Evolutionary conservation across 2,797 vertebrate species (phyloP).

Genomic region (Acropternis orthonyx): DNA sequence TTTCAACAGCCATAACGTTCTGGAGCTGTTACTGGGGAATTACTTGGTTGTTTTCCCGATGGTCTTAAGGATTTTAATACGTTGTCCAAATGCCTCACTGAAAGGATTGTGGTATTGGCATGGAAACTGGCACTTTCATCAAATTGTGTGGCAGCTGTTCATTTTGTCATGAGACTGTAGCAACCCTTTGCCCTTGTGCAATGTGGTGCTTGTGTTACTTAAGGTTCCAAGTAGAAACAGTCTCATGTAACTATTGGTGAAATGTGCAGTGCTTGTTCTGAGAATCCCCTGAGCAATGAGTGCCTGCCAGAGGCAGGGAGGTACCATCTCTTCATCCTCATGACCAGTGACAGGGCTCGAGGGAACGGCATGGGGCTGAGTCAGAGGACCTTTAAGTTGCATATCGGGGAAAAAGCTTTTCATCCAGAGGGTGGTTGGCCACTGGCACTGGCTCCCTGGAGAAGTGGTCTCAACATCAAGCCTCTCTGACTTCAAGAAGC

Average conservation of each 20-base stretch:
- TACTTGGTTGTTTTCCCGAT: neutral
- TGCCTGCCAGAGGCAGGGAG: too few relatives aligned
- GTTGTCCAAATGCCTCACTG: neutral
- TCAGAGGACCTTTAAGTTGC: neutral
- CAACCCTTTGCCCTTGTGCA: neutral
- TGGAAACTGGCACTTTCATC: neutral
- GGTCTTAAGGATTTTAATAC: neutral
- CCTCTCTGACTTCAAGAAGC: neutral
- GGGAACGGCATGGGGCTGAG: neutral
- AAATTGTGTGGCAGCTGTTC: conserved; percentile 24
- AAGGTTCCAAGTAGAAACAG: neutral
- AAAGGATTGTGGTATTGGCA: conserved; percentile 14
- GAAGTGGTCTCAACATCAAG: neutral
- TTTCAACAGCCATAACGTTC: neutral
- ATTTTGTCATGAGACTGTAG: neutral
- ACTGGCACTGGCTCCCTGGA: neutral
- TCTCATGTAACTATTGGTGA: neutral
- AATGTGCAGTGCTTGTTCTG: neutral
- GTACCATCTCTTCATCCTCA: neutral
- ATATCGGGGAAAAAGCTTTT: neutral
- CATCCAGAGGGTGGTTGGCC: neutral
- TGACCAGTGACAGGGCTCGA: neutral
- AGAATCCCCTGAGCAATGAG: neutral
- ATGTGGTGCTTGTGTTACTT: neutral
- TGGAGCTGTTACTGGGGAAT: neutral